Conservation (phyloP, 2,888 invertebrate species). For the Neoascia interrupta region DNA sequence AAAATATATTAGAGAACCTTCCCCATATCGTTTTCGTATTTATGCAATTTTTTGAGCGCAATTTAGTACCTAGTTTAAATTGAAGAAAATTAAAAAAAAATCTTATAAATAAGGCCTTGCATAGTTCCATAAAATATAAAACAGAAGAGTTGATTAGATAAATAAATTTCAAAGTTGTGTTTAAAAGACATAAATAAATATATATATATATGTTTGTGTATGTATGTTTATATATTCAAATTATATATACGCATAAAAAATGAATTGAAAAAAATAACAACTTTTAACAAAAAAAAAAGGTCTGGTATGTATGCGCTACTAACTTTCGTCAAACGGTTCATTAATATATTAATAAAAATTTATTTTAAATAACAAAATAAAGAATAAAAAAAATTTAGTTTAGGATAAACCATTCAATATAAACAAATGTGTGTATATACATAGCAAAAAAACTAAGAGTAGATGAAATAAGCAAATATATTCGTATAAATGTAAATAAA, state of each 20-base stretch:
- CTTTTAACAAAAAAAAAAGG: background rate
- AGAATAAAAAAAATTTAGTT: slow-evolving; percentile 8
- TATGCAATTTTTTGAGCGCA: background rate
- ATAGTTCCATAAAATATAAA: slow-evolving; percentile 10
- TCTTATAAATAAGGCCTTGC: slow-evolving; percentile 16
- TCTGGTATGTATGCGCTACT: background rate
- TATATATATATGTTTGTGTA: background rate
- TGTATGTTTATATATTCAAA: background rate
- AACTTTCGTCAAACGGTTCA: background rate
- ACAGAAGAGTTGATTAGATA: slow-evolving; percentile 5
- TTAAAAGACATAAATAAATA: background rate
- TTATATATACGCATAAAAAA: background rate
- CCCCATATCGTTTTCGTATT: too few species aligned
- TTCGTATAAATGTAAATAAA: slow-evolving; percentile 46
- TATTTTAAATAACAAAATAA: background rate
- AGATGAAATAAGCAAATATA: slow-evolving; percentile 15
- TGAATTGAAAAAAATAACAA: background rate
- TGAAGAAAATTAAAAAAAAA: too few species aligned
- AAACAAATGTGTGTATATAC: slow-evolving; percentile 26
- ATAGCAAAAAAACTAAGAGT: slow-evolving; percentile 4
- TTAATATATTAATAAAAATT: background rate
- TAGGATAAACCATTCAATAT: slow-evolving; percentile 19
- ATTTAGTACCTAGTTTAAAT: background rate
- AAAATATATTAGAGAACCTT: too few species aligned
- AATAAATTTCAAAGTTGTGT: slow-evolving; percentile 40